Evolutionary conservation across 2,797 vertebrate species (phyloP).

Genomic region (Paramormyrops hopkinsi): DNA sequence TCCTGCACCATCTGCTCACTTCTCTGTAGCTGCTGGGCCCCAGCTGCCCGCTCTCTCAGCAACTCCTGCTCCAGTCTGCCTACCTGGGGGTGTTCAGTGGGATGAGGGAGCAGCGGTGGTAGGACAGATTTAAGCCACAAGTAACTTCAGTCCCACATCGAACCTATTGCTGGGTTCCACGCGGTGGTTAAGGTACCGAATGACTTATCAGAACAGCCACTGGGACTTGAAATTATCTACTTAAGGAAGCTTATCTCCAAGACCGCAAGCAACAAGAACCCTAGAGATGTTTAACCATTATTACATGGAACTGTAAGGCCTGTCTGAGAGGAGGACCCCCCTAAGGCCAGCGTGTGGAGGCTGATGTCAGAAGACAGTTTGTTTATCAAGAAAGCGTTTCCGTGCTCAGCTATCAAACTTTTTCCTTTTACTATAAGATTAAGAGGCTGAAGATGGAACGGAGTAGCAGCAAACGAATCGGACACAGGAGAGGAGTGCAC

Average conservation of each 20-base stretch:
- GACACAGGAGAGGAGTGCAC: background rate
- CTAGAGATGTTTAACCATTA: background rate
- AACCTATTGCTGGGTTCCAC: background rate
- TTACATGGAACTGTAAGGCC: background rate
- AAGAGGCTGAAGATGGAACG: background rate
- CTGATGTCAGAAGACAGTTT: background rate
- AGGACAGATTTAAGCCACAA: background rate
- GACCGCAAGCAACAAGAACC: background rate
- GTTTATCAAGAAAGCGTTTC: background rate
- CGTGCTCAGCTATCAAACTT: background rate
- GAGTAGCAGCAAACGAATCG: background rate
- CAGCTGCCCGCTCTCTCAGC: slow-evolving; percentile 63
- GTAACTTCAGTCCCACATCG: background rate
- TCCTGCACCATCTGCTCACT: slow-evolving; percentile 57
- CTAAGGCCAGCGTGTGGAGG: background rate
- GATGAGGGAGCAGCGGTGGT: slow-evolving; percentile 24
- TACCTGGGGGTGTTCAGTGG: slow-evolving; percentile 54
- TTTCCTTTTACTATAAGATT: background rate
- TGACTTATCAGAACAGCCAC: background rate
- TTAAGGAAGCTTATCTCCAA: background rate
- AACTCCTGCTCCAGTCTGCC: slow-evolving; percentile 77
- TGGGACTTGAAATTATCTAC: background rate
- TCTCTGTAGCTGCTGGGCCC: slow-evolving; percentile 61
- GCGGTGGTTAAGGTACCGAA: background rate
- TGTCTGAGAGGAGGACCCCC: background rate